Evolutionary conservation across 1,140 invertebrate species (phyloP), one percentile per base, ranked within the genome.

Genomic region (Chlorops oryzae): DNA sequence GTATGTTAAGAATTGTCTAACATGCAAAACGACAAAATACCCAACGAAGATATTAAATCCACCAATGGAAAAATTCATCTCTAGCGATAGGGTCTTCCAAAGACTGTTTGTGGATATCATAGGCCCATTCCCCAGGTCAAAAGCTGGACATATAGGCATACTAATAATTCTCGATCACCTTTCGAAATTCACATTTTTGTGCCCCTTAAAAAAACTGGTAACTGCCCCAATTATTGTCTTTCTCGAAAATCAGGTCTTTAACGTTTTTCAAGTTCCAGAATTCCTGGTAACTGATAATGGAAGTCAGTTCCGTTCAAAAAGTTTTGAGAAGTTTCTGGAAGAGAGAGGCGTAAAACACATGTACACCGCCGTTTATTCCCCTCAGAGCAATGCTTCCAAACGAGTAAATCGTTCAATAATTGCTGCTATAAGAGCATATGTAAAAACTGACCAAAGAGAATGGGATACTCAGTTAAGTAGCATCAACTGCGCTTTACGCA

Each of bases 71-170:
- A 37, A 41, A 6, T 10, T 17, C 20, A 6, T 18, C 5, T 17
- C 12, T 4, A 23, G 17, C 5, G 21, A 6, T 25, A 15, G 27
- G 4, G 3, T 20, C 6, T 50, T 41, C 20, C 48, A 41, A 34
- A n/a, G 13, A 10, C 13, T 50, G 3, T 41, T 12, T 24, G 28
- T 41, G 2, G 48, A 50, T 22, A 17, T 50, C 13, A n/a, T 15
- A 32, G 48, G 48, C 5, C 48, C 48, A 3, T 42, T 28, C 34
- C 24, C 38, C 6, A n/a, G 24, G 7, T 27, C 22, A 9, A 41
- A 42, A 21, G 17, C 3, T 5, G 48, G 48, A 17, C 18, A 50
- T 21, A 27, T 22, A 3, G 13, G 12, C 12, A 3, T 42, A 4
- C 22, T 50, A 5, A 23, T n/a, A n/a, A n/a, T n/a, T n/a, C n/a